Base-by-base conservation (phyloP, 2,888 invertebrate species). In the Chymomyza caudatula region DNA sequence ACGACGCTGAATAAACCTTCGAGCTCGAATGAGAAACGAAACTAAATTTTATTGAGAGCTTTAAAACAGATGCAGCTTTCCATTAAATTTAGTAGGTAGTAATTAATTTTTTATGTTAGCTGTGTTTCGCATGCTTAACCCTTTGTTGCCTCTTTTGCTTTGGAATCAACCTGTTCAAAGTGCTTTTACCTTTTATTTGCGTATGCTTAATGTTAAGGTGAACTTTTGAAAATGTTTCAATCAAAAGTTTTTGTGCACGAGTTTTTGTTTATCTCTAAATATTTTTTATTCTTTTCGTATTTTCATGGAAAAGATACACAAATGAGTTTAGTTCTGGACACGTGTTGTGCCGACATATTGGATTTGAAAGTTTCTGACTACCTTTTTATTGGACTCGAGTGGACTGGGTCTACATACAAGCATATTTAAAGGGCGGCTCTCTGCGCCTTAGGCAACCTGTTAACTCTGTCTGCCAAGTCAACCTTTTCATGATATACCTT, bases 31-130 rank as follows among this genome's bases (percentile, higher is more conserved):
- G 2, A 37, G 5, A 11, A 25, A 22, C 53, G 54, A 51, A 29
- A 63, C 57, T 57, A 47, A 13, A 29, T 71, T 73, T 74, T 76
- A 74, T 74, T 55, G 68, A 55, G 66, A 53, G 44, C 61, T 59
- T 61, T 67, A 59, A 66, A 70, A 54, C 2, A 58, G 73, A 54
- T 62, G 37, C 22, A 47, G 62, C 54, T 56, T 56, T 52, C 60
- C 64, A 67, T 69, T 74, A 65, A 67, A 65, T 71, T 77, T 54
- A 43, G 56, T 37, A n/a, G n/a, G n/a, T 37, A 11, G 11, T 74
- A 69, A 77, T 77, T 71, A 74, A 71, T 65, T 74, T 65, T 69
- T 60, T 69, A 69, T 72, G 63, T 59, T 62, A 49, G 70, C 56
- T 53, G 56, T 42, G 8, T 25, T 25, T 6, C 1, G 5, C 0